A percentile compares a stretch with the other conserved stretches of the same genome.
phyloP scores from a whole-genome alignment of 2,113 vertebrate species.

The Oplegnathus fasciatus region DNA sequence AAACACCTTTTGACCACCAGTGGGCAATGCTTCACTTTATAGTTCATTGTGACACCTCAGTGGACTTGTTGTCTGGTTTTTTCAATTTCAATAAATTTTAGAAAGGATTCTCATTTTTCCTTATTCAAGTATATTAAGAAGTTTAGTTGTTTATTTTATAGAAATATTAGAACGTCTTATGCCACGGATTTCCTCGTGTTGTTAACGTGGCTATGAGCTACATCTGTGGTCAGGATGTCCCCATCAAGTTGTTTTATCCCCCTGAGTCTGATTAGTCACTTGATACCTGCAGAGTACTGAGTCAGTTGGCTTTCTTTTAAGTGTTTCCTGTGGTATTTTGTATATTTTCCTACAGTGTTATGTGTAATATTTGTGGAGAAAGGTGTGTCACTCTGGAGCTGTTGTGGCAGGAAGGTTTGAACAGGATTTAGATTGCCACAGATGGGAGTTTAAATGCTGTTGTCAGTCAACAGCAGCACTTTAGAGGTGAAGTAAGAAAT shows the following conservation, averaged over 20 bases:
- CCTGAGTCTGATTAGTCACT: neutral
- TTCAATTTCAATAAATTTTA: no score
- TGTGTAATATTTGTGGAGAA: neutral
- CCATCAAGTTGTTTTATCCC: neutral
- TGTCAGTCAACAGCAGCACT: neutral
- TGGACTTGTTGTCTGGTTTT: neutral
- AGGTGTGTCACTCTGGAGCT: neutral
- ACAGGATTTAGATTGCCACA: neutral
- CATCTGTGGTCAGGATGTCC: neutral
- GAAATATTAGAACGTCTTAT: neutral
- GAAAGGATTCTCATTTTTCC: neutral
- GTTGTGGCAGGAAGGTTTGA: neutral
- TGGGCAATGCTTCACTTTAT: constrained; percentile 15
- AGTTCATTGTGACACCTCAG: neutral
- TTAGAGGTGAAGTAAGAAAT: neutral
- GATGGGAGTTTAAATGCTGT: neutral
- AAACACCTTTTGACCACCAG: constrained; percentile 41
- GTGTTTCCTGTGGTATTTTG: neutral
- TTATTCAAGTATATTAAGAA: neutral
- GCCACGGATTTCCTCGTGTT: neutral
- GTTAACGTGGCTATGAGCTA: neutral
- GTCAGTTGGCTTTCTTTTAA: no score
- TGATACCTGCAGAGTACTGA: neutral
- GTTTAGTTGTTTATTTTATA: neutral
- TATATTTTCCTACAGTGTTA: neutral